Base-by-base conservation (phyloP, 1,140 invertebrate genomes). In the Acromyrmex heyeri region DNA sequence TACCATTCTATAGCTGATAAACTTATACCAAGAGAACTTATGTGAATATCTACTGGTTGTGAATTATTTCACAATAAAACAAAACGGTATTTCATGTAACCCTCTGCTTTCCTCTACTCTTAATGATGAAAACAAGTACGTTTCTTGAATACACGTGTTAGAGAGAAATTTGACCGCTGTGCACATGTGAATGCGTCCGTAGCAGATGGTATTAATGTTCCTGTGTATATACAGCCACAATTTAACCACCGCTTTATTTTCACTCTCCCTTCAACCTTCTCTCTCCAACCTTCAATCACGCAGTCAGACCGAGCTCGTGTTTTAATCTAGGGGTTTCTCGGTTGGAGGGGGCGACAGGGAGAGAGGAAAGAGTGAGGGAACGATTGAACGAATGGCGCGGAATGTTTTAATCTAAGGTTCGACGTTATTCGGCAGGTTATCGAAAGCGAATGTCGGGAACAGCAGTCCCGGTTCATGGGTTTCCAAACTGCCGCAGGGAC, bases 351-450 rank as follows among this genome's bases (percentile, higher is more conserved):
- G 34, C 38, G 61, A 69, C 57, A 65, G 34, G 38, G 12, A n/a
- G 65, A 21, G 38, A 61, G 55, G 44, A 78, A 79, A n/a, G 59
- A 69, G 30, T 24, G 38, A 70, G 67, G 16, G n/a, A 65, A 14
- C 48, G 62, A 44, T 38, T n/a, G 67, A 72, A 50, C 73, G 73
- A 87, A 77, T 77, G 50, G 55, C 44, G 87, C 57, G 67, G 79
- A 83, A 89, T 87, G 78, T 88, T 91, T 91, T 91, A 91, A 91
- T 91, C 89, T 88, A 87, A 91, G 64, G 78, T 61, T 69, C 76
- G 72, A 85, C 44, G 76, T 75, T 69, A 64, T 88, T 70, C 64
- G 87, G 65, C 86, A 62, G 87, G 78, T 87, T 90, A 89, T 89
- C 78, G 86, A 72, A 53, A 75, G 27, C 48, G 76, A 59, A 59